Conservation (phyloP, 2,113 vertebrate genomes). For the Euleptes europaea region DNA sequence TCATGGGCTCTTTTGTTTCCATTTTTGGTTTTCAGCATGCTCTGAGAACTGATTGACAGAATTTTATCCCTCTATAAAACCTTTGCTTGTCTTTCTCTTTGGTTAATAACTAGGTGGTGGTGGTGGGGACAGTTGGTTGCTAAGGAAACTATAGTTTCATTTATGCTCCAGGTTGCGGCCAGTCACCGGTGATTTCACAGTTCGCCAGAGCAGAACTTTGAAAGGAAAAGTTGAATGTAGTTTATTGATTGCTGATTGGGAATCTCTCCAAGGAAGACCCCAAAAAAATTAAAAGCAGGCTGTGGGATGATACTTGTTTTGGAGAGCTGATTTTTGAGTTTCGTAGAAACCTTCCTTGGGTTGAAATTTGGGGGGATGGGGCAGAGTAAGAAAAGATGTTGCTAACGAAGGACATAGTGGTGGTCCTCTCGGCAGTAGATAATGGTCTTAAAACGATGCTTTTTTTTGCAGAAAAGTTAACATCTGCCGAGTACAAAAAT, state of each 20-base stretch:
- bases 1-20: background rate
- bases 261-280: background rate
- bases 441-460: background rate
- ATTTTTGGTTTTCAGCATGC: background rate
- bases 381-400: background rate
- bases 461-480: conserved; percentile 22
- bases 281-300: background rate
- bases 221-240: conserved; percentile 34
- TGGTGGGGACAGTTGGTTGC: conserved; percentile 8
- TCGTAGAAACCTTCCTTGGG: background rate
- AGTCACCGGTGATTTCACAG: conserved; percentile 22
- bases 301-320: background rate
- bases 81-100: background rate
- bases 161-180: background rate
- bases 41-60: background rate
- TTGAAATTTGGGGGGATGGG: background rate
- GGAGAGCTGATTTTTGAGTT: background rate
- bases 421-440: background rate
- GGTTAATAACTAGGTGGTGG: background rate
- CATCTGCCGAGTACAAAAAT: too few species aligned
- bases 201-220: conserved; percentile 14
- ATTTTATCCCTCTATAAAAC: background rate
- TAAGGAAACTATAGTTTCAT: conserved; percentile 18
- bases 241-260: conserved; percentile 19
- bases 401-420: background rate